phyloP scores from a whole-genome alignment of 2,113 vertebrate species.

The Gymnarchus niloticus region DNA sequence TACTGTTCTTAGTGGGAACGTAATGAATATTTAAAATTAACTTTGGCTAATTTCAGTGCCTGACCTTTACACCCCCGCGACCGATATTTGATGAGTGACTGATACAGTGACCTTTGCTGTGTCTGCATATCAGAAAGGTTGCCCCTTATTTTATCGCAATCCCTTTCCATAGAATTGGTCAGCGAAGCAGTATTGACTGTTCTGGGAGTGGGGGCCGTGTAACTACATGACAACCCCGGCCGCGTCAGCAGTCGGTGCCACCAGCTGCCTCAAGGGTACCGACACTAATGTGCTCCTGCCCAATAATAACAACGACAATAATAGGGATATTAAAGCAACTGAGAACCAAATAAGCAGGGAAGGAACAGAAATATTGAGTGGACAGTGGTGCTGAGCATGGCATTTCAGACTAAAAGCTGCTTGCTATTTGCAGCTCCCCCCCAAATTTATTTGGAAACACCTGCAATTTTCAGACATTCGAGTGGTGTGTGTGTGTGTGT shows the following conservation, averaged over 20 bases:
- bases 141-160: neutral
- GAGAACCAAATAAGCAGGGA: neutral
- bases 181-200: neutral
- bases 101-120: conserved; percentile 10
- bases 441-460: neutral
- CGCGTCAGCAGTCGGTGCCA: too few species aligned
- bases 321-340: neutral
- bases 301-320: neutral
- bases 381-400: neutral
- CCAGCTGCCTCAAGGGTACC: too few species aligned
- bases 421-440: neutral
- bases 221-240: too few species aligned
- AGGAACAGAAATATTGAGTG: neutral
- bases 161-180: neutral
- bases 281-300: too few species aligned
- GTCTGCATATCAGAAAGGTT: neutral
- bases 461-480: neutral
- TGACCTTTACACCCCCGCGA: neutral
- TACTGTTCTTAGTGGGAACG: neutral
- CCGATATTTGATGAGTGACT: conserved; percentile 5
- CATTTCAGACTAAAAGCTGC: neutral
- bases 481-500: neutral
- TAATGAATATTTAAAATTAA: conserved; percentile 20
- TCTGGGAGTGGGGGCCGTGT: too few species aligned
- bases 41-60: conserved; percentile 9